A percentile compares a stretch with the other conserved stretches of the same genome.
phyloP scores from a whole-genome alignment of 2,113 vertebrate genomes.

The Trematomus loennbergii region DNA sequence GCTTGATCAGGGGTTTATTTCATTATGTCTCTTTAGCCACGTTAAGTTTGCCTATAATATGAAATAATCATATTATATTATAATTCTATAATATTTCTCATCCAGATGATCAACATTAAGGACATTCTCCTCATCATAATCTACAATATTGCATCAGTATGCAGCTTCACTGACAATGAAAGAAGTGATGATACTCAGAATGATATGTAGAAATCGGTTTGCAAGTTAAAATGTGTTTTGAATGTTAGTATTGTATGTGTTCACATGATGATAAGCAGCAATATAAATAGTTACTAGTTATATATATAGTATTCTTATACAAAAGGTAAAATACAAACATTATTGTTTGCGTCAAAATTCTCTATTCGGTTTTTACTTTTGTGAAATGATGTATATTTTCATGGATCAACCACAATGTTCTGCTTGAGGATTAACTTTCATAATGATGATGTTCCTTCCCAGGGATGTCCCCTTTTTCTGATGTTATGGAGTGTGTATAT shows the following conservation, averaged over 20 bases:
- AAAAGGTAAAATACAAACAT: conserved; percentile 1
- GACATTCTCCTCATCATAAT: neutral
- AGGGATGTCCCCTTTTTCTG: neutral
- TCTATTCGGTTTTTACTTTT: conserved; percentile 8
- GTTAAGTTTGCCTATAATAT: too few relatives aligned
- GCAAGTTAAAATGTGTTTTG: neutral
- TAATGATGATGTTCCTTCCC: neutral
- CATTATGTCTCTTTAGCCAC: neutral
- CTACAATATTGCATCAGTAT: neutral
- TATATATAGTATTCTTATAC: neutral
- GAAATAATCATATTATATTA: too few relatives aligned
- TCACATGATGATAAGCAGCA: too few relatives aligned
- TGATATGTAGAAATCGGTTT: neutral
- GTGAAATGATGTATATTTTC: neutral
- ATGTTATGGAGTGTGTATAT: neutral
- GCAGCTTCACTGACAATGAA: neutral
- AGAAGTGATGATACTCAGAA: neutral
- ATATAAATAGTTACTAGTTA: neutral
- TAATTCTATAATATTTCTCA: too few relatives aligned
- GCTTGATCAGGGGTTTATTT: neutral
- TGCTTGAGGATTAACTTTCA: neutral
- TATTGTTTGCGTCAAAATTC: neutral
- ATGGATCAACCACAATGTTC: neutral
- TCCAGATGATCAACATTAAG: too few relatives aligned
- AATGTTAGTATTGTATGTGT: too few relatives aligned